phyloP scores from a whole-genome alignment of 2,113 vertebrate species.

The Leucopsar rothschildi region DNA sequence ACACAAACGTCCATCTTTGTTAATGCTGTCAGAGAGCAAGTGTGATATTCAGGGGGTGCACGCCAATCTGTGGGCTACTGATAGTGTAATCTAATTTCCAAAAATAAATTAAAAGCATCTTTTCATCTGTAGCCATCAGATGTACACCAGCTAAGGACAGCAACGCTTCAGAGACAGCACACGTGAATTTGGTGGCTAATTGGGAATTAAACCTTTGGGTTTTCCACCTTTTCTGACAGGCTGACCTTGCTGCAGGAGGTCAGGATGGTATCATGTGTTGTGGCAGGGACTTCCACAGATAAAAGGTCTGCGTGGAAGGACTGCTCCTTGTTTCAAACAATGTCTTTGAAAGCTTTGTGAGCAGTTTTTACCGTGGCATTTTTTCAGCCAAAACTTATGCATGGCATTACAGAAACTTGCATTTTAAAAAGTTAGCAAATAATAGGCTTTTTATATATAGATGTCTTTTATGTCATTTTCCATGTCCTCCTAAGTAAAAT shows the following conservation, averaged over 20 bases:
- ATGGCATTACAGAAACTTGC: background rate
- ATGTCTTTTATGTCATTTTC: background rate
- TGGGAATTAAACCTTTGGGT: background rate
- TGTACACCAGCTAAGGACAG: background rate
- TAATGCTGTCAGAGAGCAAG: constrained; percentile 8
- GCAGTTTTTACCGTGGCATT: background rate
- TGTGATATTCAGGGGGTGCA: constrained; percentile 25
- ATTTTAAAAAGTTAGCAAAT: background rate
- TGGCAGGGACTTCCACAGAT: background rate
- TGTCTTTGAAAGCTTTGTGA: background rate
- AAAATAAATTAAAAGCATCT: constrained; percentile 54
- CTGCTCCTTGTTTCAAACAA: background rate
- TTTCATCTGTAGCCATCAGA: constrained; percentile 8
- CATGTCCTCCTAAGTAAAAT: background rate
- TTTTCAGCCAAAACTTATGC: background rate
- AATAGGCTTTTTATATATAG: accelerated
- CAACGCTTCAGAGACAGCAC: background rate
- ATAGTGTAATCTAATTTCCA: constrained; percentile 52
- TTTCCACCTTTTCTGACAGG: background rate
- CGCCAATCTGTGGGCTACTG: background rate
- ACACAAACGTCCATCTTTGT: constrained; percentile 26
- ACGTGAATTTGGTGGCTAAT: background rate
- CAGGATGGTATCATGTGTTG: background rate
- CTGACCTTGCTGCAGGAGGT: background rate
- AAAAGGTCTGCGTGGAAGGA: background rate